A percentile compares a stretch with the other conserved stretches of the same genome.
phyloP scores from a whole-genome alignment of 2,888 invertebrate genomes.

The Alentia gelatinosa region DNA sequence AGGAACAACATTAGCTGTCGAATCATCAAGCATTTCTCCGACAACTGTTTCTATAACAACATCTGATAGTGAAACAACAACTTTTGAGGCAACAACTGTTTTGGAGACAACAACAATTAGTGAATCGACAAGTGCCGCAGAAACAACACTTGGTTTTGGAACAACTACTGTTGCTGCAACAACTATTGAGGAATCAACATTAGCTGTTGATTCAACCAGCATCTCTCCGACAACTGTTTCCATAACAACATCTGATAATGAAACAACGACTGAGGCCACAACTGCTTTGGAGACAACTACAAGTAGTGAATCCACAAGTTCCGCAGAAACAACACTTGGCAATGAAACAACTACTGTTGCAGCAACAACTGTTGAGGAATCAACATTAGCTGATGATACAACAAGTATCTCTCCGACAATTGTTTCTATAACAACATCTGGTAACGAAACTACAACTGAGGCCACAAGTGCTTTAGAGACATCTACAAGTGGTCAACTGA shows the following conservation, averaged over 20 bases:
- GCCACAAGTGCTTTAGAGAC: not conserved
- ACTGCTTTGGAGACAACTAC: not conserved
- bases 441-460: not conserved
- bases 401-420: not conserved
- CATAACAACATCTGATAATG: not conserved
- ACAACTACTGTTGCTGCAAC: not conserved
- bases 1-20: not conserved
- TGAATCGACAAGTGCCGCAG: not conserved
- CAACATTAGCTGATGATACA: not conserved
- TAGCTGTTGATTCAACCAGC: not conserved
- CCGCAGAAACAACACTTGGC: no score
- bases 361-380: not conserved
- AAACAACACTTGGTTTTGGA: not conserved
- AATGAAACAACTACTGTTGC: no score
- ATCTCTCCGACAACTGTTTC: not conserved
- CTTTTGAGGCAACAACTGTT: not conserved
- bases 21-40: not conserved
- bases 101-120: not conserved
- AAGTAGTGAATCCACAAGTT: not conserved
- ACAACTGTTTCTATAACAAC: not conserved
- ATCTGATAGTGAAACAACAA: not conserved
- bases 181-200: not conserved
- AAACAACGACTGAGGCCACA: not conserved
- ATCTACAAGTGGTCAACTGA: not conserved
- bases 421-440: not conserved